phyloP scores from a whole-genome alignment of 2,888 invertebrate species.

The Phorcus lineatus region DNA sequence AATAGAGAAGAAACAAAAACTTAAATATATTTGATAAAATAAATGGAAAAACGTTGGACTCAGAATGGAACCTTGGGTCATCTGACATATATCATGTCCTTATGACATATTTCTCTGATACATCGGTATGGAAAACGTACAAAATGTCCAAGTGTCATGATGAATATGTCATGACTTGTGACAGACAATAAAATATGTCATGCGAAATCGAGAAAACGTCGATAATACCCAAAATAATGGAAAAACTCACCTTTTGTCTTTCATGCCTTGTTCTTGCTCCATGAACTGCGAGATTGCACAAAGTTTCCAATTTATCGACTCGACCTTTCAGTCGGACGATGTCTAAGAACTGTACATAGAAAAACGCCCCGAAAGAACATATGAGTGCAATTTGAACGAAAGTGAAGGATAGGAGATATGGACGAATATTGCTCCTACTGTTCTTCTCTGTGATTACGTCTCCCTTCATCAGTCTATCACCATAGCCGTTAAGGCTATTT shows the following conservation, averaged over 20 bases:
- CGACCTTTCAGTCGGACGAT: background rate
- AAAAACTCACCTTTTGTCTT: background rate
- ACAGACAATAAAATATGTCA: too few relatives aligned
- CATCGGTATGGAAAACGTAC: too few relatives aligned
- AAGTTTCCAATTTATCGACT: background rate
- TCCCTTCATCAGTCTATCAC: slow-evolving; percentile 2
- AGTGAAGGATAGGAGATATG: background rate
- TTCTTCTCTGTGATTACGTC: background rate
- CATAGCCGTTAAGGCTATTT: background rate
- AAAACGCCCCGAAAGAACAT: background rate
- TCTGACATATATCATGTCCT: too few relatives aligned
- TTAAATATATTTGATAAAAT: too few relatives aligned
- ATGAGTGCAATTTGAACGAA: background rate
- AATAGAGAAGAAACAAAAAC: too few relatives aligned
- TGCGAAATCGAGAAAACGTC: too few relatives aligned
- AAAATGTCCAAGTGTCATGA: too few relatives aligned
- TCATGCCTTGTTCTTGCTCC: background rate
- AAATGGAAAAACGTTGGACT: too few relatives aligned
- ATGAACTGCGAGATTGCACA: background rate
- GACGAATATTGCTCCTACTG: background rate
- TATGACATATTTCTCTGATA: too few relatives aligned
- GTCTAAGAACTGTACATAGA: background rate
- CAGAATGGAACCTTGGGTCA: too few relatives aligned
- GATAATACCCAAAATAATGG: too few relatives aligned
- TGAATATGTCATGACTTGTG: too few relatives aligned